These are phyloP conservation scores for Actinopyga echinites DNA, from an alignment of 53 echinoderm and acorn worm genomes.

Conservation along the genomic window DNA sequence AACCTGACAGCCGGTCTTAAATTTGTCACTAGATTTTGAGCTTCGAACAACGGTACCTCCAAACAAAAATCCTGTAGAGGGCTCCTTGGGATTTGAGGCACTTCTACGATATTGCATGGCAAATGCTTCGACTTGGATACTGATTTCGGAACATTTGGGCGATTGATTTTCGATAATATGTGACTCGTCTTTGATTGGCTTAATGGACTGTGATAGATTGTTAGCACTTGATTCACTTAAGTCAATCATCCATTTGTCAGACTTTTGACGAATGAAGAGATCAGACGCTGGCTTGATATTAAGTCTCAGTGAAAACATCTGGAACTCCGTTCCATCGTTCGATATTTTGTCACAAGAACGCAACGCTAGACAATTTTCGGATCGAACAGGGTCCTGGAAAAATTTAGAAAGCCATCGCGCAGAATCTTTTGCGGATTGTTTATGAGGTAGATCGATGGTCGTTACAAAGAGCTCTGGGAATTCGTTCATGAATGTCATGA, in stretches of 20 bases:
- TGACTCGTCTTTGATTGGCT: too few species aligned
- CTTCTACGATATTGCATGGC: background rate
- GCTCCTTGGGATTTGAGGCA: background rate
- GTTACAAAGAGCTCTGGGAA: conserved; percentile 37
- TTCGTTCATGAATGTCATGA: conserved; percentile 49
- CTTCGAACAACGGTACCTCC: too few species aligned
- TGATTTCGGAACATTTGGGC: too few species aligned
- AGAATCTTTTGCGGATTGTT: background rate
- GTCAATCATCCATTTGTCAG: background rate
- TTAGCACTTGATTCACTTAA: background rate
- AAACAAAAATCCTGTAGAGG: too few species aligned
- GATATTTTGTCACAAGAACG: background rate
- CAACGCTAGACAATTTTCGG: conserved; percentile 13
- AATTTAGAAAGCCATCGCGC: background rate
- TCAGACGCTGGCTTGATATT: background rate
- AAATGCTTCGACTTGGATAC: too few species aligned
- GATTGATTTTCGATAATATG: too few species aligned
- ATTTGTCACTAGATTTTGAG: too few species aligned
- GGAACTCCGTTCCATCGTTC: background rate
- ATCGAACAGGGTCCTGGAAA: background rate
- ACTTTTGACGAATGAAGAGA: background rate
- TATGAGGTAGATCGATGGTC: conserved; percentile 43
- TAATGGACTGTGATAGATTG: background rate
- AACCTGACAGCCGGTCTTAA: background rate
- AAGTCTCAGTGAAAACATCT: background rate